Percentiles rank a stretch among this genome's conserved stretches.
These are phyloP conservation scores for Thymelicus acteon DNA, from an alignment of 2,888 invertebrate species.

Conservation along the genomic window DNA sequence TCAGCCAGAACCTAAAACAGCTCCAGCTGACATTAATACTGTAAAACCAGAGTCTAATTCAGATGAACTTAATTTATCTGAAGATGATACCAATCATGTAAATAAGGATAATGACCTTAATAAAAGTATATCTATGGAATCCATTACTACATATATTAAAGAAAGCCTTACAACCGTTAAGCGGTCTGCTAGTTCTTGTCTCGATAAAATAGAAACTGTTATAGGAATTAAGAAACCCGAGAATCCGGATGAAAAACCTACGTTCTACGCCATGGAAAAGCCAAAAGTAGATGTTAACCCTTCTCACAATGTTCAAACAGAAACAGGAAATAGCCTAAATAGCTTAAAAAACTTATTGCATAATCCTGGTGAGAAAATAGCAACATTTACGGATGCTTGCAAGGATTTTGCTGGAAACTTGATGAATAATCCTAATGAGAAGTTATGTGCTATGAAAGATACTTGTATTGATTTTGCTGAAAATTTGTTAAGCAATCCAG, in stretches of 20 bases:
- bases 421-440: not conserved
- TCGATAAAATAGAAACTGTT: slow-evolving; percentile 39
- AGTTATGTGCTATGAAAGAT: not conserved
- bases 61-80: slow-evolving; percentile 2
- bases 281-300: slow-evolving; percentile 26
- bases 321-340: slow-evolving; percentile 28
- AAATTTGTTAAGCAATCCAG: slow-evolving; percentile 47
- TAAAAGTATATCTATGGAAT: slow-evolving; percentile 15
- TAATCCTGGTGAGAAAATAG: slow-evolving; percentile 51
- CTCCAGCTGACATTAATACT: not conserved
- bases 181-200: slow-evolving; percentile 33
- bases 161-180: slow-evolving; percentile 32
- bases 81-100: not conserved
- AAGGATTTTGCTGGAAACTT: slow-evolving; percentile 58
- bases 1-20: slow-evolving; percentile 7
- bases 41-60: not conserved
- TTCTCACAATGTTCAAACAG: slow-evolving; percentile 27
- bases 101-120: not conserved
- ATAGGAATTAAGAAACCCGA: slow-evolving; percentile 43
- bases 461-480: not conserved
- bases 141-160: slow-evolving; percentile 30
- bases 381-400: slow-evolving; percentile 55
- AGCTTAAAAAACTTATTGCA: slow-evolving; percentile 41
- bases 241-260: slow-evolving; percentile 43
- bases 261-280: slow-evolving; percentile 44